Percentiles rank a stretch among this genome's conserved stretches.
These are phyloP conservation scores for Drosophila putrida DNA, from an alignment of 2,888 invertebrate genomes.

Conservation along the genomic window DNA sequence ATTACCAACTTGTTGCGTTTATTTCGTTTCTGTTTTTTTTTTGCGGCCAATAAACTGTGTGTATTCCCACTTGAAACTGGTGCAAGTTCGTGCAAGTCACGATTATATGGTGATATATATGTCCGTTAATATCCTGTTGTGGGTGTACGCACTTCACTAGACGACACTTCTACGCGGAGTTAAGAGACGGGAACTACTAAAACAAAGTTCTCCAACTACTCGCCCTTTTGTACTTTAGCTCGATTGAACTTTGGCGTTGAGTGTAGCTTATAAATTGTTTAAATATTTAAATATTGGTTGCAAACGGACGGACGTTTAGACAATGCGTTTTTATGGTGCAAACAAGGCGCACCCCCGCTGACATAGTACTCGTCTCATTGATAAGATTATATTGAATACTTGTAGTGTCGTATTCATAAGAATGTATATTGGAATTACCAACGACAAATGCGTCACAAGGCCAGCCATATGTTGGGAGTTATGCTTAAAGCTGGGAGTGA, in stretches of 20 bases:
- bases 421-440: constrained; percentile 66
- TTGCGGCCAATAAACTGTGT: constrained; percentile 39
- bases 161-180: constrained; percentile 22
- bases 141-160: constrained; percentile 10
- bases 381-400: constrained; percentile 64
- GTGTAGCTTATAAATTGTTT: constrained; percentile 72
- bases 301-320: constrained; percentile 61
- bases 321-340: constrained; percentile 47
- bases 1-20: constrained; percentile 65
- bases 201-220: constrained; percentile 64
- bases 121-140: constrained; percentile 39
- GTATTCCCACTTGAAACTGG: constrained; percentile 34
- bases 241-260: constrained; percentile 38
- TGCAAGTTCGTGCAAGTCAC: constrained; percentile 47
- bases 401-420: constrained; percentile 26
- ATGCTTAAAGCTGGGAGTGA: constrained; percentile 36
- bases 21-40: constrained; percentile 19
- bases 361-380: constrained; percentile 40
- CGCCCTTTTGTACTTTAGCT: constrained; percentile 64
- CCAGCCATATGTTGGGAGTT: constrained; percentile 12
- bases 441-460: constrained; percentile 62
- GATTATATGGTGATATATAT: constrained; percentile 15
- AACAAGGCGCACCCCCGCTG: constrained; percentile 57
- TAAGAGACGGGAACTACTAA: constrained; percentile 50
- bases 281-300: constrained; percentile 71